Evolutionary conservation across 2,797 vertebrate species (phyloP), one percentile per base, ranked within the genome.

Genomic region (Cottoperca gobio): DNA sequence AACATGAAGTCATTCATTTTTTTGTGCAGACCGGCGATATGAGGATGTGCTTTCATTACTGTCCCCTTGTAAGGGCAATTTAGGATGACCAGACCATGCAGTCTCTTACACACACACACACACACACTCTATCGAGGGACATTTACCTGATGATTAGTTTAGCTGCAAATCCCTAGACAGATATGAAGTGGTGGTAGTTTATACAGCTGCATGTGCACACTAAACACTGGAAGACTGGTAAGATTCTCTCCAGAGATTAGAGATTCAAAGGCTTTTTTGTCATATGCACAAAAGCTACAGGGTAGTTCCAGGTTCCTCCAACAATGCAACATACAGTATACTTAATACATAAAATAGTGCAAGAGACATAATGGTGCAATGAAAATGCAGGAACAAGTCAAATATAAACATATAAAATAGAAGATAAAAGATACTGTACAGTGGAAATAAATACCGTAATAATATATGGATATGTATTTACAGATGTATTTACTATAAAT

Each of bases 1-100:
- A 88, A 81, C 70, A 87, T 86, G 65, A 84, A 67, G 76, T 88
- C 64, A 87, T 86, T 68, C 71, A 60, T 82, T 77, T 68, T 65
- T 75, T 45, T 35, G 58, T 52, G 43, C 49, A 53, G 76, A 70
- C 70, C 48, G 37, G 17, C 62, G 23, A 67, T 43, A 63, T 73
- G 73, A 76, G 60, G 61, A 61, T 68, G 76, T 65, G 54, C 42
- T 73, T 76, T 72, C 45, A 53, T 78, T 66, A 52, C 52, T 54
- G 71, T 68, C 77, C 72, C 78, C 78, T 72, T 86, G 59, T 84
- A 87, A 74, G 84, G 81, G 52, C 79, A 81, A 76, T 86, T 88
- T 61, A 66, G 68, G 26, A 65, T 7, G 14, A 79, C 53, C 61
- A 77, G 62, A 81, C 81, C 64, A 12, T 61, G 61, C 46, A 70